Conservation (phyloP, 2,888 invertebrate genomes). For the Glaucopsyche alexis region DNA sequence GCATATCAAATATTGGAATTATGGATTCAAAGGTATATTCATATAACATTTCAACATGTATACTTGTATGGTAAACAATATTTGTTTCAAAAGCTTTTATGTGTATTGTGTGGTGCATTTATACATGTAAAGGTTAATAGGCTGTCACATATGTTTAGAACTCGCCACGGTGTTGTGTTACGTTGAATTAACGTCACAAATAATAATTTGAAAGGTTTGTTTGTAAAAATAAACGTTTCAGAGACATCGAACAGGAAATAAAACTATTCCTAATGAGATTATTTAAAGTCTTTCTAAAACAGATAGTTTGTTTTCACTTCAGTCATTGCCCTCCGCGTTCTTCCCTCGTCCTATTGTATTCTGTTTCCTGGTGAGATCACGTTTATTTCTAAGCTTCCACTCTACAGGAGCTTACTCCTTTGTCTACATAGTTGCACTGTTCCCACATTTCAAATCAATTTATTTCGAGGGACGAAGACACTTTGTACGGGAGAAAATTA, state of each 20-base stretch:
- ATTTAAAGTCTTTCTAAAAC: conserved; percentile 38
- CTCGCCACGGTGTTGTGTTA: background rate
- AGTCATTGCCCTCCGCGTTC: conserved; percentile 59
- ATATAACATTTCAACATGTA: background rate
- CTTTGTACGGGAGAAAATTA: conserved; percentile 56
- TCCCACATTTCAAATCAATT: conserved; percentile 57
- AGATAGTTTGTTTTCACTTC: conserved; percentile 52
- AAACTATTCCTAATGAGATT: conserved; percentile 29
- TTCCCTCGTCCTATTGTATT: conserved; percentile 56
- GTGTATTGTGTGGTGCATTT: conserved; percentile 10
- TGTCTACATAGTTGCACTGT: conserved; percentile 54
- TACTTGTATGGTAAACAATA: background rate
- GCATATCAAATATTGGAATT: background rate
- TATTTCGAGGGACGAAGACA: conserved; percentile 56
- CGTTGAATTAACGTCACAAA: conserved; percentile 7
- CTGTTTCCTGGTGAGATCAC: conserved; percentile 66
- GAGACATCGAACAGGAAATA: conserved; percentile 34
- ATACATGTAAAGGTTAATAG: conserved; percentile 15
- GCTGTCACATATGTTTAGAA: conserved; percentile 13
- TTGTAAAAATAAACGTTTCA: conserved; percentile 30
- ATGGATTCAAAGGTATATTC: background rate
- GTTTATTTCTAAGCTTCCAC: conserved; percentile 58
- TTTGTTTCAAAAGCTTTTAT: conserved; percentile 11
- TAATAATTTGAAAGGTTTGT: conserved; percentile 21
- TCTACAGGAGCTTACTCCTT: conserved; percentile 49